phyloP scores from a whole-genome alignment of 2,888 invertebrate genomes.

The Ptychoptera contaminata region DNA sequence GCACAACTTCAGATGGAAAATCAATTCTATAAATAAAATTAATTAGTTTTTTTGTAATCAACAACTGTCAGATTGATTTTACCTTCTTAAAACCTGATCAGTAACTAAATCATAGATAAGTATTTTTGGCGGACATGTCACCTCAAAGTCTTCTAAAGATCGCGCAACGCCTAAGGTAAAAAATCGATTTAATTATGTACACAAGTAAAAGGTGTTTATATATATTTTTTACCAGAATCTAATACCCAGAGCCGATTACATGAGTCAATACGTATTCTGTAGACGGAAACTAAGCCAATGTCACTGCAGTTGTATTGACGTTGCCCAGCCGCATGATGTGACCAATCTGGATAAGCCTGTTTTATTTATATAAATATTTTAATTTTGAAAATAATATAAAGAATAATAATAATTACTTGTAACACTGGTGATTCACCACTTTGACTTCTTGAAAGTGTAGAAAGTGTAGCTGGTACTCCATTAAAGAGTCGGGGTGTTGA shows the following conservation, averaged over 20 bases:
- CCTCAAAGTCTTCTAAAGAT: conserved; percentile 45
- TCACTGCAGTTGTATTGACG: conserved; percentile 60
- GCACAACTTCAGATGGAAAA: conserved; percentile 55
- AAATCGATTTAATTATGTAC: neutral
- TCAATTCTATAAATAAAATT: conserved; percentile 39
- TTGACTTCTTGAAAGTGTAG: conserved; percentile 48
- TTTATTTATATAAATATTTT: conserved; percentile 4
- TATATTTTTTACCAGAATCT: conserved; percentile 49
- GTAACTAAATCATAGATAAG: conserved; percentile 63
- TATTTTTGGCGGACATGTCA: conserved; percentile 63
- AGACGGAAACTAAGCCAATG: conserved; percentile 60
- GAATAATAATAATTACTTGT: conserved; percentile 32
- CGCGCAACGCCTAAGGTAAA: conserved; percentile 24
- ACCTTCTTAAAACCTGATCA: conserved; percentile 42
- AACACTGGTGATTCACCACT: conserved; percentile 52
- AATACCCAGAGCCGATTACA: conserved; percentile 72
- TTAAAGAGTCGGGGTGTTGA: conserved; percentile 56
- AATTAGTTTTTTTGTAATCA: neutral
- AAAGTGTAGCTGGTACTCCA: conserved; percentile 62
- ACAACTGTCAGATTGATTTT: conserved; percentile 17
- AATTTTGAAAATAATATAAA: neutral
- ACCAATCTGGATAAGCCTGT: conserved; percentile 60
- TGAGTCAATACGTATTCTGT: conserved; percentile 57
- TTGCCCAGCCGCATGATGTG: conserved; percentile 54
- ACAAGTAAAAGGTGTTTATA: neutral